Evolutionary conservation across 2,797 vertebrate species (phyloP), one percentile per base, ranked within the genome.

Genomic region (Pteropus rufus): DNA sequence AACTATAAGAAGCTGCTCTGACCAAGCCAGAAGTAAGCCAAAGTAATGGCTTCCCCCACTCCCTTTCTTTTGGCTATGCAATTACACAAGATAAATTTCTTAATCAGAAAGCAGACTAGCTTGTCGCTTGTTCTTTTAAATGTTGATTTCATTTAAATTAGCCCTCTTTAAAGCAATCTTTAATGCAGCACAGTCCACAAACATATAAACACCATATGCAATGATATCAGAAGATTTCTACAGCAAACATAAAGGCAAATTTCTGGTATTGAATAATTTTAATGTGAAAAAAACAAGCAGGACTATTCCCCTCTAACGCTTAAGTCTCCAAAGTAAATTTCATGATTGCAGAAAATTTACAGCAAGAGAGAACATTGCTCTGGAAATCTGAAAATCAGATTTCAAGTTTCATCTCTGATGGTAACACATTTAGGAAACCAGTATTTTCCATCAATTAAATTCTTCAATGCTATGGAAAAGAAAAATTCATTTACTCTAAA

Each of bases 81-180:
- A 89, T 92, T 92, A 91, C 7, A 89, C 36, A 95, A 86, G 73
- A 87, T 56, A 92, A 58, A 94, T 95, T 94, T 83, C 23, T 79
- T 86, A 95, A 95, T 79, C 69, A 94, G 34, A 96, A 91, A 93
- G 19, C 15, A 76, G 49, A 56, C 12, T 24, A 75, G 12, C 72
- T 77, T 62, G 34, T 86, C 64, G 6, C 49, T 88, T 92, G 10
- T 86, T 93, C 67, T 92, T 89, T 83, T 73, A 23, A 39, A 79
- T 60, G 12, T 88, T 88, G 39, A 83, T 81, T 96, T 94, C 34
- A 92, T 88, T 92, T 83, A 75, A 93, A 94, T 88, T 73, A 88
- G 7, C 36, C 34, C 14, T 64, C 49, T 92, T 93, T 73, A 80
- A 77, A 64, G 58, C 26, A 94, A 70, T 75, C 23, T 69, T 89